These are phyloP conservation scores for Cirrhinus mrigala DNA, from an alignment of 2,797 vertebrate species.

Conservation along the genomic window DNA sequence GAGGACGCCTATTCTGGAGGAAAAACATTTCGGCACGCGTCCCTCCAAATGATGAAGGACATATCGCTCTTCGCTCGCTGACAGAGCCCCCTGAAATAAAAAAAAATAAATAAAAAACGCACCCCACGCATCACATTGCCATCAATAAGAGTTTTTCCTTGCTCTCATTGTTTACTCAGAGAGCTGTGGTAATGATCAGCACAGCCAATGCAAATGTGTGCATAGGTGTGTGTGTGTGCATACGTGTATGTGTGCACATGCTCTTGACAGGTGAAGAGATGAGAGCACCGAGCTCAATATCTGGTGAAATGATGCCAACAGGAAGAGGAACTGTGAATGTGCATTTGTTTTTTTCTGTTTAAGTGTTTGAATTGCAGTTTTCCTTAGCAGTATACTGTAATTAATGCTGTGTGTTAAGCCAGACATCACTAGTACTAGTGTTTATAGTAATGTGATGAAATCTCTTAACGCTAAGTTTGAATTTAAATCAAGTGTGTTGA, in stretches of 20 bases:
- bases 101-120: background rate
- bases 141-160: conserved; percentile 44
- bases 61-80: conserved; percentile 7
- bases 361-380: background rate
- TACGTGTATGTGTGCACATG: conserved; percentile 6
- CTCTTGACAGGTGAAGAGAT: conserved; percentile 39
- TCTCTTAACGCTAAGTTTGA: background rate
- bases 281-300: conserved; percentile 37
- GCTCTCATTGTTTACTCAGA: conserved; percentile 48
- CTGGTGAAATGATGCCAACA: conserved; percentile 24
- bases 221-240: conserved; percentile 29
- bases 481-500: background rate
- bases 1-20: conserved; percentile 18
- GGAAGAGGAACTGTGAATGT: background rate
- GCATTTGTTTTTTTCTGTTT: background rate
- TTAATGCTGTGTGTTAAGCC: background rate
- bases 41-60: conserved; percentile 42
- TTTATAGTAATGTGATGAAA: background rate
- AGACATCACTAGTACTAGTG: background rate
- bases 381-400: background rate
- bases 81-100: conserved; percentile 27
- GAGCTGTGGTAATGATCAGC: conserved; percentile 43
- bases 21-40: conserved; percentile 22
- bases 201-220: conserved; percentile 8
- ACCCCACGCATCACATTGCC: conserved; percentile 33